These are phyloP conservation scores for Strigops habroptila DNA, from an alignment of 2,113 vertebrate species.

Conservation along the genomic window DNA sequence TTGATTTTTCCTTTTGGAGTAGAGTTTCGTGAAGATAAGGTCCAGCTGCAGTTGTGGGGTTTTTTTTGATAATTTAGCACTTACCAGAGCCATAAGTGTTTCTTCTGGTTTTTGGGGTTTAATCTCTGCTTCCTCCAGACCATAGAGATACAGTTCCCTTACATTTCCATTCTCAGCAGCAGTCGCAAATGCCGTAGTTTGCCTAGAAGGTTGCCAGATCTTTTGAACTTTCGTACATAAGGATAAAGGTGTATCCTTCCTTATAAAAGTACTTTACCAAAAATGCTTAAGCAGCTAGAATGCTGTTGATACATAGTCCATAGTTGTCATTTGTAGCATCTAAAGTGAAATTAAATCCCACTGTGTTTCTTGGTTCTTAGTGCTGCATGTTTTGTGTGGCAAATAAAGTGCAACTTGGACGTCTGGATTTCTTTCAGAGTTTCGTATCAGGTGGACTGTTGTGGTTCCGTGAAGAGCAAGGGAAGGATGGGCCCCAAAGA, in stretches of 20 bases:
- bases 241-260: neutral
- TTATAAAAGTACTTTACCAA: neutral
- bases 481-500: neutral
- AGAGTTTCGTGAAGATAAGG: neutral
- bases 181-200: neutral
- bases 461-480: neutral
- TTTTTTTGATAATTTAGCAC: neutral
- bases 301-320: neutral
- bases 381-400: neutral
- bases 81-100: slow-evolving; percentile 23
- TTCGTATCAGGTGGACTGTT: neutral
- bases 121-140: neutral
- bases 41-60: neutral
- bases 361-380: neutral
- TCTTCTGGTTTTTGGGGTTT: neutral
- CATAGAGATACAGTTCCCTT: neutral
- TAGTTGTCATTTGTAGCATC: neutral
- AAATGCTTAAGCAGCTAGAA: neutral
- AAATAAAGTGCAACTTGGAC: neutral
- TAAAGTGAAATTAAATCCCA: neutral
- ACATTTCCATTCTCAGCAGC: neutral
- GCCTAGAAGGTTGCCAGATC: neutral
- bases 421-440: neutral
- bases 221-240: neutral
- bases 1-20: neutral